Evolutionary conservation across 2,797 vertebrate species (phyloP), one percentile per base, ranked within the genome.

Genomic region (Crenichthys baileyi): DNA sequence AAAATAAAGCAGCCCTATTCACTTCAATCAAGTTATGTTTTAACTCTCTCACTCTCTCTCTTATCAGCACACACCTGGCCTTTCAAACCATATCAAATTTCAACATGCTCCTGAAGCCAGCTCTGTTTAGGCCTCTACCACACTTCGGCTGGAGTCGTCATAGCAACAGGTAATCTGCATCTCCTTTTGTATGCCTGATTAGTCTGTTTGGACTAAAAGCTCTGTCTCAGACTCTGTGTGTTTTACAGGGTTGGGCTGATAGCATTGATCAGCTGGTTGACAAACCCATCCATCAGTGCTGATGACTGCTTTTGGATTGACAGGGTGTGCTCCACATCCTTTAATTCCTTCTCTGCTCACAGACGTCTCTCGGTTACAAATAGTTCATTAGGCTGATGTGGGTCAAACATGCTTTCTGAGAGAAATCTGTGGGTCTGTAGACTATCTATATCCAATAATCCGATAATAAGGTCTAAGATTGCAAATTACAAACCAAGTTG

Each of bases 131-230:
- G 73, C 82, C 80, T 81, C 82, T 75, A 86, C 83, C 87, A 85
- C 75, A 77, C 90, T 91, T 85, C 85, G 88, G 94, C 96, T 97
- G 96, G 96, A 95, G 96, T 96, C 89, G 90, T 90, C 95, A 95
- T 94, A 95, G 96, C 94, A 94, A 94, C 81, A 72, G 91, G 94
- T 94, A 91, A 94, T 94, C 91, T 94, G 90, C 89, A 91, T 94
- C 92, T 84, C 85, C 93, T 93, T 95, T 95, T 95, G 95, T 95
- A 92, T 88, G 86, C 60, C 73, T 81, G 89, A 94, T 94, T 93
- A 92, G 92, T 88, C 72, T 80, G 91, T 88, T 87, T 86, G 80
- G 71, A 83, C 84, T 88, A 90, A 58, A 77, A 72, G 61, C 81
- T 77, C 56, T 77, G 71, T 79, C 70, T 75, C 51, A 26, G 39